Evolutionary conservation across 1,140 invertebrate genomes (phyloP), one percentile per base, ranked within the genome.

Genomic region (Planococcus citri): DNA sequence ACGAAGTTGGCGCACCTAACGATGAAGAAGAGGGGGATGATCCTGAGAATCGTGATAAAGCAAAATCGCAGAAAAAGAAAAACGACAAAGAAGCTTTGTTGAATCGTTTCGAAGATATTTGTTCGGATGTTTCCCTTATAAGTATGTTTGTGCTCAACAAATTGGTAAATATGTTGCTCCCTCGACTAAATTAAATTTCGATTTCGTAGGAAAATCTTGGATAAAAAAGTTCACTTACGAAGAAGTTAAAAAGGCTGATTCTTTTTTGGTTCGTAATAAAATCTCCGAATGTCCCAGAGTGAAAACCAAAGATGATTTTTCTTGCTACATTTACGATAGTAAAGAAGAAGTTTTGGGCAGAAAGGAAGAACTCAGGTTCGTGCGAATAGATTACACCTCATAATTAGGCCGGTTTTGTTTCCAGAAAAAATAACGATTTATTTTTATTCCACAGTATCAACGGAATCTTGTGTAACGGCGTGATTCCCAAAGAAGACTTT

Each of bases 301-400:
- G 12, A 70, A 70, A 29, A 27, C 69, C 29, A 60, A 70, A 21
- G 41, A 70, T 21, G 24, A 33, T 8, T 51, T 70, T n/a, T 27
- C 57, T 17, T 70, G 69, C 33, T 27, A 33, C 21, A 60, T 70
- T 27, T 70, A 61, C 69, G 69, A 70, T 70, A 20, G 20, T 58
- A 58, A 51, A n/a, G 20, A 29, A 27, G 69, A 70, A 33, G 27
- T 20, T 27, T 21, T 70, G 1, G 69, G 69, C 17, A 70, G 57
- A 61, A 70, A 70, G 29, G 69, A 70, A 27, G 69, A 70, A 70
- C 61, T 70, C 27, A 61, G 57, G 69, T 70, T 24, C 4, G n/a
- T 61, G 17, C n/a, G 3, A 29, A 24, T 37, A 9, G 9, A 29
- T 20, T 33, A 33, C 9, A 24, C 1, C 41, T 41, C n/a, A n/a